These are phyloP conservation scores for Musca vetustissima DNA, from an alignment of 1,140 invertebrate genomes.

Conservation along the genomic window DNA sequence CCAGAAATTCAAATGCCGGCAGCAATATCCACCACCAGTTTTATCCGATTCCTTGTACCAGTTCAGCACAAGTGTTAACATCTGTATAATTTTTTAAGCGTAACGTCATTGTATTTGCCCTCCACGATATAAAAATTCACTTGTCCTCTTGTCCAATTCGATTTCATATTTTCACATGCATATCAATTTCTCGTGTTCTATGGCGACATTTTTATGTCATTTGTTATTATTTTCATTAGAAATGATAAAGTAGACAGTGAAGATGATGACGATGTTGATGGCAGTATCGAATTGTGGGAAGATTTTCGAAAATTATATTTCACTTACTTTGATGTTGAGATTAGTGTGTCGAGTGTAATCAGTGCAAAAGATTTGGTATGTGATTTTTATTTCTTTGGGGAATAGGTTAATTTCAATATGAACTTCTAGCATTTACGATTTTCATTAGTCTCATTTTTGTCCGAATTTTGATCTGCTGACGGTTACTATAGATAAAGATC, in stretches of 20 bases:
- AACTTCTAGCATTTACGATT: too few species aligned
- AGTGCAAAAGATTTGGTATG: background rate
- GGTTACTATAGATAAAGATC: too few species aligned
- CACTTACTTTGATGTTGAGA: background rate
- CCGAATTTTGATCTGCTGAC: too few species aligned
- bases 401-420: too few species aligned
- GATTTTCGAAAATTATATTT: background rate
- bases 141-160: background rate
- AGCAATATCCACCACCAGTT: conserved; percentile 3
- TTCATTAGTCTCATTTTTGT: too few species aligned
- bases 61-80: conserved; percentile 6
- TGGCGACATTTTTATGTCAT: background rate
- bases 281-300: background rate
- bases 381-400: too few species aligned
- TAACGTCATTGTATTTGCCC: too few species aligned
- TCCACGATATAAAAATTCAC: background rate
- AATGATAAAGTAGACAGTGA: too few species aligned
- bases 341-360: background rate
- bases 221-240: background rate
- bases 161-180: background rate
- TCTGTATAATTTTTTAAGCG: conserved; percentile 1
- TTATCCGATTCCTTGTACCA: background rate
- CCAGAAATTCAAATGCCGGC: background rate
- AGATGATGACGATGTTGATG: too few species aligned
- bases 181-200: conserved; percentile 3